Evolutionary conservation across 2,888 invertebrate species (phyloP).

Genomic region (Smittia aterrima): DNA sequence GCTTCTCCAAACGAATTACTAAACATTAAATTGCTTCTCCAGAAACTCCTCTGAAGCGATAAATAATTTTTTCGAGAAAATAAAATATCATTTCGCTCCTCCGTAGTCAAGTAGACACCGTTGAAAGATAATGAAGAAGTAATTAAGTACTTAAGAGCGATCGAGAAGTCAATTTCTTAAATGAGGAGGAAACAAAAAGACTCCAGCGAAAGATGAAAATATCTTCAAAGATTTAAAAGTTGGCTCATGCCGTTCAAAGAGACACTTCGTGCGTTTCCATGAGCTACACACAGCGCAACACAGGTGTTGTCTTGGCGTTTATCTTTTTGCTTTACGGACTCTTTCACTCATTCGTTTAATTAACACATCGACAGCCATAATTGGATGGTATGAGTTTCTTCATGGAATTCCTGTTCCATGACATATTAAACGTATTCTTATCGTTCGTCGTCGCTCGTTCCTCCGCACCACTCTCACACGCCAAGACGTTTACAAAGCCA

Average conservation of each 20-base stretch:
- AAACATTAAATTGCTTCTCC: neutral
- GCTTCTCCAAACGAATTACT: constrained; percentile 37
- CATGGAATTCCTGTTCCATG: constrained; percentile 22
- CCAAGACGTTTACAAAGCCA: constrained; percentile 2
- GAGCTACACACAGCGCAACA: neutral
- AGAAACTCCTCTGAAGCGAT: constrained; percentile 39
- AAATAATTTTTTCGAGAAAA: constrained; percentile 29
- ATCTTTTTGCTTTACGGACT: neutral
- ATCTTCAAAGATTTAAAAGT: constrained; percentile 14
- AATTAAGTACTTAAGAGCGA: neutral
- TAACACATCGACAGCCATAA: constrained; percentile 39
- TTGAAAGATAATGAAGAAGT: neutral
- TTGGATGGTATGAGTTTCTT: constrained; percentile 34
- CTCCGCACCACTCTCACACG: neutral
- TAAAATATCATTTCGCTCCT: constrained; percentile 17
- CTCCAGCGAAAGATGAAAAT: constrained; percentile 6
- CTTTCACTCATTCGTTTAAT: constrained; percentile 31
- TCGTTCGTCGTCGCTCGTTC: neutral
- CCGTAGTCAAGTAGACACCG: neutral
- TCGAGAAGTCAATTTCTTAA: constrained; percentile 21
- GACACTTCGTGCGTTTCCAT: neutral
- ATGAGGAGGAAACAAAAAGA: constrained; percentile 34
- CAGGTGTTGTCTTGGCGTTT: constrained; percentile 22
- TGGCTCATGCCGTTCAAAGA: neutral
- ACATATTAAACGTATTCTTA: constrained; percentile 22